phyloP scores from a whole-genome alignment of 1,140 invertebrate species.

The fruit fly (Drosophila melanogaster) region Release_6_plus_ISO1_MT NT_033779.5:18256001-18256500 shows the following conservation, averaged over 20 bases:
- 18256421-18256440: slow-evolving; percentile 16
- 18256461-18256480: slow-evolving; percentile 57
- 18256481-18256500: slow-evolving; percentile 74
- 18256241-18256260: neutral
- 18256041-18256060: too few species aligned
- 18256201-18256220: too few species aligned
- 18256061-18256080: too few species aligned
- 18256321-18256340: neutral
- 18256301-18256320: neutral
- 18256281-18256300: neutral
- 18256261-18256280: neutral
- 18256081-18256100: too few species aligned
- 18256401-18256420: slow-evolving; percentile 17
- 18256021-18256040: too few species aligned
- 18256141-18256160: too few species aligned
- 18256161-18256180: too few species aligned
- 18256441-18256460: slow-evolving; percentile 29
- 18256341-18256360: neutral
- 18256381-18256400: neutral
- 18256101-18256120: too few species aligned
- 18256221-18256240: too few species aligned
- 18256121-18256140: too few species aligned
- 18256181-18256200: too few species aligned
- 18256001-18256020: too few species aligned
- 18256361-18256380: neutral